Base-by-base conservation (phyloP, 2,888 invertebrate species). In the Priocnemis perturbator region DNA sequence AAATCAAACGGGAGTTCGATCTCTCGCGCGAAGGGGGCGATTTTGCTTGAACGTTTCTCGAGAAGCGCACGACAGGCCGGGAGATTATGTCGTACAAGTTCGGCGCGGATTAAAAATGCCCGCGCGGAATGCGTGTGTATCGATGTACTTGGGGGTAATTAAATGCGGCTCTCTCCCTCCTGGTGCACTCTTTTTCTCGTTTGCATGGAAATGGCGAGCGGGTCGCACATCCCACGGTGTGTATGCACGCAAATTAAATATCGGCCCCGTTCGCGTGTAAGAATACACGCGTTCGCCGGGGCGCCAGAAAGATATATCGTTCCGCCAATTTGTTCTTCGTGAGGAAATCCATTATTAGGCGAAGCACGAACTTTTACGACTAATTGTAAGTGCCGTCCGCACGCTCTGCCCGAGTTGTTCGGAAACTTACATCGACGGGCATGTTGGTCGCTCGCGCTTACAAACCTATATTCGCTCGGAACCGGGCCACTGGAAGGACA, bases 281-380 rank as follows among this genome's bases (percentile, higher is more conserved):
- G 76, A 81, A 79, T 82, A 79, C 78, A 80, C 81, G 79, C 79
- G 75, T 79, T 78, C 67, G 71, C 65, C 75, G 69, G 85, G 76
- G 84, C 83, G 84, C 78, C 83, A 82, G 81, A 81, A 85, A 86
- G 86, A 87, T 86, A 85, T 85, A 87, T 85, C 83, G 85, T 77
- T 74, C 71, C 72, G 78, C 84, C 86, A 88, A 87, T 87, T 88
- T 86, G 84, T 82, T 84, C 83, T 84, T 82, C 82, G 83, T 81
- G 83, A 83, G 82, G 79, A 84, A 86, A 85, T 86, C 83, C 86
- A 83, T 87, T 87, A 86, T 86, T 86, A 84, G 83, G 82, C 84
- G 81, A 81, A 83, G 81, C 83, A 77, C 81, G 81, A 83, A 84
- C 81, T 84, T 83, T 84, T 81, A 77, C 78, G 81, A 79, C 73